Evolutionary conservation across 2,797 vertebrate species (phyloP), one percentile per base, ranked within the genome.

Genomic region (Psittacula derbiana): DNA sequence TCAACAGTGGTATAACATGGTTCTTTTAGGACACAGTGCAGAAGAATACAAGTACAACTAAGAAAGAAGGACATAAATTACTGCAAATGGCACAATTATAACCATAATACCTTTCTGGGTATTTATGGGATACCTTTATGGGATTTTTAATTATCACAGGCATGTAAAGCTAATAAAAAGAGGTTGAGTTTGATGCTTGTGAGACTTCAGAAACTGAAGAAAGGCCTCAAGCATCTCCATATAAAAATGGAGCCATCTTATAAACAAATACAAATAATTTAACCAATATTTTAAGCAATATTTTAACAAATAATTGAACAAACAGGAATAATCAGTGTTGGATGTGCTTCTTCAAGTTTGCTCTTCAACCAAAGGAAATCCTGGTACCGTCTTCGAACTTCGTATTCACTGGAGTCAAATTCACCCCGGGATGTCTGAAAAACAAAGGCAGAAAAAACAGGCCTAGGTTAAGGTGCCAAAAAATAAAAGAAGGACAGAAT

Each of bases 341-440:
- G 99, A 93, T 99, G 98, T 65, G 97, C 98, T 95, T 99, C 99
- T 96, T 99, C 99, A 71, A 99, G 98, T 95, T 95, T 98, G 91
- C 97, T 98, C 91, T 99, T 98, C 95, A 99, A 96, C 99, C 99
- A 99, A 33, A 99, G 93, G 96, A 99, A 99, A 98, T 99, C 99
- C 97, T 99, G 99, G 79, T 99, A 99, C 1, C 99, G 98, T 57
- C 99, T 98, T 73, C 97, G 98, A n/a, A 99, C 99, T 97, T 99
- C 99, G 71, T 98, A 99, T 96, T 99, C 99, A 72, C 99, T 98
- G 69, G 98, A 98, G 95, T 99, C 99, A 97, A 99, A 99, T 90
- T 99, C 99, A 73, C 98, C 97, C 31, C 99, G 98, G 13, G 98
- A 99, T 23, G 99, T 99, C 99, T 99, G 81, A 93, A 97, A 97